Evolutionary conservation across 2,113 vertebrate species (phyloP).

Genomic region (Grantiella picta): DNA sequence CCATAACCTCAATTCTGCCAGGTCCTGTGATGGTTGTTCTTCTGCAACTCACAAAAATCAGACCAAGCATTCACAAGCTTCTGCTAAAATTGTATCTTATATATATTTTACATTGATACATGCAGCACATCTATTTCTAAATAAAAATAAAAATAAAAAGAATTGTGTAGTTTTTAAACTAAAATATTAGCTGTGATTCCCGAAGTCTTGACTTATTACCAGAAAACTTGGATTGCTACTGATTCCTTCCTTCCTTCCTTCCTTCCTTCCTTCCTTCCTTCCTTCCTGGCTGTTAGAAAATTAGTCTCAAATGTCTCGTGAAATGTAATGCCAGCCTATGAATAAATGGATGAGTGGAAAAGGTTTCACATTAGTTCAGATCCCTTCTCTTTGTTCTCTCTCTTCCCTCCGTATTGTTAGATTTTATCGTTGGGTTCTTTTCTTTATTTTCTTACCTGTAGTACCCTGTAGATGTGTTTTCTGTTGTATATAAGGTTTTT

Average conservation of each 20-base stretch:
- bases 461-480: neutral
- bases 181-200: neutral
- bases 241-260: neutral
- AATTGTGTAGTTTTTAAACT: neutral
- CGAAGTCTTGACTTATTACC: neutral
- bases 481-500: rapidly evolving
- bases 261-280: neutral
- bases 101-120: neutral
- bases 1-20: neutral
- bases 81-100: neutral
- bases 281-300: neutral
- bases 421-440: rapidly evolving
- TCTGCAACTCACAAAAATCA: neutral
- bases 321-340: neutral
- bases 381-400: neutral
- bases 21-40: neutral
- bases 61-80: neutral
- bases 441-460: neutral
- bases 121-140: neutral
- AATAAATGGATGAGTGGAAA: neutral
- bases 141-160: neutral
- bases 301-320: neutral
- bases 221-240: neutral
- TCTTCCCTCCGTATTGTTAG: neutral
- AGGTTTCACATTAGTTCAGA: neutral